A percentile compares a stretch with the other conserved stretches of the same genome.
phyloP scores from a whole-genome alignment of 2,888 invertebrate genomes.

The Parnassius orleans region DNA sequence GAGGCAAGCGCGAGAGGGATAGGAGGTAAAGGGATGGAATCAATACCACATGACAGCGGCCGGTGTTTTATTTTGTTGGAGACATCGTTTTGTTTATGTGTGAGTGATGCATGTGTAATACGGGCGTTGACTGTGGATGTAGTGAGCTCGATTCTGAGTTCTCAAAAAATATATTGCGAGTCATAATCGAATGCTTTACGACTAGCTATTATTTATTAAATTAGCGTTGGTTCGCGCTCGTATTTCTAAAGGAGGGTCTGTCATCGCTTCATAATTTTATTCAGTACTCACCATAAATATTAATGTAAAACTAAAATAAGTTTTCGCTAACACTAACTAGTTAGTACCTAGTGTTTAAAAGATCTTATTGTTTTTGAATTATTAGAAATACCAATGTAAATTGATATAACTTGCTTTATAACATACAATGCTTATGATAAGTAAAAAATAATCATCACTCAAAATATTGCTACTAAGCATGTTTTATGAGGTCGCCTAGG shows the following conservation, averaged over 20 bases:
- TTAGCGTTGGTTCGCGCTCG: constrained; percentile 1
- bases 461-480: too few relatives aligned
- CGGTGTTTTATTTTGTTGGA: constrained; percentile 69
- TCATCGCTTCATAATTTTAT: background rate
- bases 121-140: constrained; percentile 6
- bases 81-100: constrained; percentile 46
- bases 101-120: constrained; percentile 12
- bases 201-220: constrained; percentile 13
- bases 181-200: constrained; percentile 22
- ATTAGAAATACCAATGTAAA: too few relatives aligned
- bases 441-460: too few relatives aligned
- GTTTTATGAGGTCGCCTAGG: too few relatives aligned
- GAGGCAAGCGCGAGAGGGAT: constrained; percentile 45
- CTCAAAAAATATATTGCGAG: constrained; percentile 25
- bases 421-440: too few relatives aligned
- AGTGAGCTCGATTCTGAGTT: constrained; percentile 22
- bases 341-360: too few relatives aligned
- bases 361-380: too few relatives aligned
- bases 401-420: too few relatives aligned
- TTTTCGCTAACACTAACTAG: too few relatives aligned
- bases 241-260: constrained; percentile 2
- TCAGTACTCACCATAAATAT: too few relatives aligned
- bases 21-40: constrained; percentile 58
- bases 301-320: too few relatives aligned
- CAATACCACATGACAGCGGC: constrained; percentile 72